phyloP scores from a whole-genome alignment of 2,888 invertebrate genomes.

The Noctua janthe region DNA sequence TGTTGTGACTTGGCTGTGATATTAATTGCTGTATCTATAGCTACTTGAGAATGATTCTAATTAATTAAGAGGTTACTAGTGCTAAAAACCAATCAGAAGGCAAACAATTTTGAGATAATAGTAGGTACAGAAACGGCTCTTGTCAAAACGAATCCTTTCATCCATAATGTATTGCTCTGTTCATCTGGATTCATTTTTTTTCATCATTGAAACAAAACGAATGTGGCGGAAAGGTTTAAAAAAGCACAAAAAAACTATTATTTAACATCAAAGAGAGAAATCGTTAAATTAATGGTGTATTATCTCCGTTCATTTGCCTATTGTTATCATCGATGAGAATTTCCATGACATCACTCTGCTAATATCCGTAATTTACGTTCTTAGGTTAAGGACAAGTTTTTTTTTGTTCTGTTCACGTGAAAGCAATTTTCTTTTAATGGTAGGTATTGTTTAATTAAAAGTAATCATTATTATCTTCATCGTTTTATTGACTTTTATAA shows the following conservation, averaged over 20 bases:
- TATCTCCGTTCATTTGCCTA: slow-evolving; percentile 57
- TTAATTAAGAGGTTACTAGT: neutral
- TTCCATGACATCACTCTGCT: slow-evolving; percentile 35
- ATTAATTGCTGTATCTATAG: slow-evolving; percentile 20
- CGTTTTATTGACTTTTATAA: slow-evolving; percentile 6
- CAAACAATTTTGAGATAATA: neutral
- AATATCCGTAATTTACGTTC: slow-evolving; percentile 31
- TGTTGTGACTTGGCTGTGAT: slow-evolving; percentile 36
- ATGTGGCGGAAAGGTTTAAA: neutral
- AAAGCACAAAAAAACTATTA: neutral
- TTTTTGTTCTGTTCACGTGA: slow-evolving; percentile 41
- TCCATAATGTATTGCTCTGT: neutral
- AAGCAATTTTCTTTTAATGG: slow-evolving; percentile 42
- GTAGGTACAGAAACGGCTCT: neutral
- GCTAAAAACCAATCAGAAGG: neutral
- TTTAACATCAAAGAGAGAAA: slow-evolving; percentile 51
- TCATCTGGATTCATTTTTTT: neutral
- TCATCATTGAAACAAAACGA: neutral
- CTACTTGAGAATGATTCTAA: neutral
- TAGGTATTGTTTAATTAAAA: slow-evolving; percentile 18
- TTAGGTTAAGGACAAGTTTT: slow-evolving; percentile 29
- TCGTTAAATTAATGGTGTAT: slow-evolving; percentile 40
- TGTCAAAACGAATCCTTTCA: neutral
- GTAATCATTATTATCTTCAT: neutral
- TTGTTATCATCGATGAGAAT: slow-evolving; percentile 54